These are phyloP conservation scores for Mellilla xanthometata DNA, from an alignment of 2,888 invertebrate species.

Conservation along the genomic window DNA sequence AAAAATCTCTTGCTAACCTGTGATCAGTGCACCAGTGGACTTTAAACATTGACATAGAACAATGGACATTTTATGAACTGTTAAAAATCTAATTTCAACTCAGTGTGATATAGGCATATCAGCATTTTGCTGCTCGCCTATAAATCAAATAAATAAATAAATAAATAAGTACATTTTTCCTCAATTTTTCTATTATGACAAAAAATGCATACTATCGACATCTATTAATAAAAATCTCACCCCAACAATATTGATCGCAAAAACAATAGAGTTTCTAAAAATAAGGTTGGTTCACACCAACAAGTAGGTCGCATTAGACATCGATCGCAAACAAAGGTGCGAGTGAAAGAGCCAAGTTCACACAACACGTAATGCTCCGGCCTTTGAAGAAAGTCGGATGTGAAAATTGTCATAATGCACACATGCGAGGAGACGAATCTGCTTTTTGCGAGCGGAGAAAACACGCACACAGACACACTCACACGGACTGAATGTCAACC, in stretches of 20 bases:
- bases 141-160: too few relatives aligned
- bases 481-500: conserved; percentile 41
- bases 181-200: too few relatives aligned
- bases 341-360: conserved; percentile 55
- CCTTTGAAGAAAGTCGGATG: conserved; percentile 78
- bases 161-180: too few relatives aligned
- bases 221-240: too few relatives aligned
- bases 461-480: conserved; percentile 40
- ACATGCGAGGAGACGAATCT: conserved; percentile 53
- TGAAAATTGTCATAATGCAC: conserved; percentile 76
- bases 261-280: conserved; percentile 37
- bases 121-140: too few relatives aligned
- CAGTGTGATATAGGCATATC: too few relatives aligned
- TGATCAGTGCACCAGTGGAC: too few relatives aligned
- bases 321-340: conserved; percentile 67
- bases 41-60: too few relatives aligned
- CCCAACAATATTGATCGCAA: not conserved
- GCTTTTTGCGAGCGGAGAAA: conserved; percentile 63
- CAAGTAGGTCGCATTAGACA: conserved; percentile 50
- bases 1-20: too few relatives aligned
- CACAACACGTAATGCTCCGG: conserved; percentile 50
- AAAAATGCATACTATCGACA: too few relatives aligned
- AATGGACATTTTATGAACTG: too few relatives aligned
- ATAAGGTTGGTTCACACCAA: conserved; percentile 29
- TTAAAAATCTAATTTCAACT: too few relatives aligned